Conservation (phyloP, 2,113 vertebrate genomes). For the Chaetops frenatus region DNA sequence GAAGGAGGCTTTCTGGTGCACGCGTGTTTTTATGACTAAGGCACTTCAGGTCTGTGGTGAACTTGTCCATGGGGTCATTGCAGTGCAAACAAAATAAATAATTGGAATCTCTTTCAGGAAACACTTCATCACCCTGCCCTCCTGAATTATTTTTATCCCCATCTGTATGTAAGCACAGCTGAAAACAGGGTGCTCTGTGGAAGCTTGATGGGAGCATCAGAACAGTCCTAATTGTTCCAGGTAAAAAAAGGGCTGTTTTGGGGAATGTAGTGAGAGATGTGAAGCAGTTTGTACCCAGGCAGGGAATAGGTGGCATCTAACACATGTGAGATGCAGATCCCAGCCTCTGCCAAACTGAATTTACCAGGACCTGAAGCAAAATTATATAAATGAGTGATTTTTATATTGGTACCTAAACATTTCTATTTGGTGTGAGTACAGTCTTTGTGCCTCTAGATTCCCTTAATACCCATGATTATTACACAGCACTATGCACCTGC, state of each 20-base stretch:
- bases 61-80: background rate
- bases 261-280: background rate
- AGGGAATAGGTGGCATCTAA: background rate
- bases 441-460: background rate
- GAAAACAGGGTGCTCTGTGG: background rate
- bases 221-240: background rate
- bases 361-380: background rate
- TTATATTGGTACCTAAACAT: background rate
- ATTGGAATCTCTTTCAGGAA: background rate
- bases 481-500: background rate
- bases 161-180: background rate
- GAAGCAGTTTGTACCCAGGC: background rate
- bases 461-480: background rate
- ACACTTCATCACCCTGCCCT: background rate
- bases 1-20: background rate
- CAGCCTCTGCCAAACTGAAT: background rate
- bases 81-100: background rate
- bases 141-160: background rate
- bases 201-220: background rate
- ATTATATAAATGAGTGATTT: background rate
- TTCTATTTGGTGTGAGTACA: background rate
- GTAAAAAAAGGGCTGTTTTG: background rate
- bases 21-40: rapidly evolving
- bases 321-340: background rate
- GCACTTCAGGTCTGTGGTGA: background rate